phyloP scores from a whole-genome alignment of 2,113 vertebrate species.

The Lutjanus erythropterus region DNA sequence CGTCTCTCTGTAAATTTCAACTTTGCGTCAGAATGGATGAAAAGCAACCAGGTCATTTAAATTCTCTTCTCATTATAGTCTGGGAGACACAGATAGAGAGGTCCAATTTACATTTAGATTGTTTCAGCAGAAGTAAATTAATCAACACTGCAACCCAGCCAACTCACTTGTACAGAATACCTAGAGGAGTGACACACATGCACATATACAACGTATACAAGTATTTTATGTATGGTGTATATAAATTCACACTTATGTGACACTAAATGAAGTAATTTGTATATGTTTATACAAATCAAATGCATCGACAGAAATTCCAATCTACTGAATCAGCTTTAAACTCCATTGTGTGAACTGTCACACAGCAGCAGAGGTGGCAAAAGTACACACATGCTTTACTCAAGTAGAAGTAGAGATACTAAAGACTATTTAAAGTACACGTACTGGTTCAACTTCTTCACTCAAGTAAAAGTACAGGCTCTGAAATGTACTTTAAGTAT shows the following conservation, averaged over 20 bases:
- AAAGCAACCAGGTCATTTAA: slow-evolving; percentile 84
- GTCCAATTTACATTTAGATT: slow-evolving; percentile 89
- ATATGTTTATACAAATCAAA: slow-evolving; percentile 2
- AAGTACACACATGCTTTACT: too few relatives aligned
- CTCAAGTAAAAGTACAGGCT: too few relatives aligned
- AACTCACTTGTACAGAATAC: slow-evolving; percentile 64
- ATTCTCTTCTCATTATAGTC: slow-evolving; percentile 86
- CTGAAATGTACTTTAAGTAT: too few relatives aligned
- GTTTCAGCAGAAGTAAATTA: slow-evolving; percentile 87
- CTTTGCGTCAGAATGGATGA: slow-evolving; percentile 80
- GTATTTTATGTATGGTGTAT: slow-evolving; percentile 8
- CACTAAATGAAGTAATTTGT: neutral
- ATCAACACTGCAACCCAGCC: slow-evolving; percentile 76
- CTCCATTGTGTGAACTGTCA: neutral
- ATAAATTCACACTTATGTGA: slow-evolving; percentile 10
- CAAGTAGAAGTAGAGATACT: too few relatives aligned
- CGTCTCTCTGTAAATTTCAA: slow-evolving; percentile 77
- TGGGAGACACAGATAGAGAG: slow-evolving; percentile 85
- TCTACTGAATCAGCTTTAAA: neutral
- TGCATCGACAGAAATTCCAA: neutral
- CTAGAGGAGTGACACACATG: slow-evolving; percentile 53
- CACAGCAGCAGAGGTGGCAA: too few relatives aligned
- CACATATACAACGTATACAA: slow-evolving; percentile 25
- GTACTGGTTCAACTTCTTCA: too few relatives aligned
- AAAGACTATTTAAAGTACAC: too few relatives aligned